Evolutionary conservation across 2,888 invertebrate species (phyloP), one percentile per base, ranked within the genome.

Genomic region (Plemyria rubiginata): DNA sequence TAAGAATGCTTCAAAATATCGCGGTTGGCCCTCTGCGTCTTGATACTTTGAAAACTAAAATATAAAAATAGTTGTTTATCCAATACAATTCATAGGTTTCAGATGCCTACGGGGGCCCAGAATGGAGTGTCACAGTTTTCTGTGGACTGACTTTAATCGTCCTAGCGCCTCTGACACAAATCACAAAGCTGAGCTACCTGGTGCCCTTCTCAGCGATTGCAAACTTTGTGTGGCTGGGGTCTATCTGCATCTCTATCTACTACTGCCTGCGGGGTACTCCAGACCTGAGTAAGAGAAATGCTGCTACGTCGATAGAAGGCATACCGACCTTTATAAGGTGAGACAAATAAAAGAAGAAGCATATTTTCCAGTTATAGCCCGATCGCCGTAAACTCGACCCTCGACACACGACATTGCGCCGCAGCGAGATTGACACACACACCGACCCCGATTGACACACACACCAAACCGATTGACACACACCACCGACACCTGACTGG

Each of bases 131-230:
- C 0, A 92, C 95, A 0, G 81, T 94, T 15, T 96, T 95, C 85
- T 95, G 96, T 74, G 90, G 94, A 0, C 79, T 96, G 12, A 88
- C 96, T 0, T 86, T 96, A 11, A 84, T 96, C 2, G 95, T 96
- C 0, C 88, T 97, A 29, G 80, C 97, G 0, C 89, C 96, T 0
- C 90, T 97, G 22, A 95, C 95, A 4, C 96, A 96, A 82, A 95
- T 97, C 70, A 94, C 97, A 16, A 95, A 96, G 73, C 93, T 99
- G 0, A 97, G 96, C 80, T 96, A 95, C 78, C 88, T 99, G 67
- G 97, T 99, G 8, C 98, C 98, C 0, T 97, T 98, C 87, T 98
- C 99, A 0, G 94, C 96, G 48, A 81, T 97, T 36, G 99, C 99
- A 53, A 99, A 99, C 84, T 76, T 96, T 15, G 95, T 97, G 38